phyloP scores from a whole-genome alignment of 2,888 invertebrate species.

The Epirrhoe alternata region DNA sequence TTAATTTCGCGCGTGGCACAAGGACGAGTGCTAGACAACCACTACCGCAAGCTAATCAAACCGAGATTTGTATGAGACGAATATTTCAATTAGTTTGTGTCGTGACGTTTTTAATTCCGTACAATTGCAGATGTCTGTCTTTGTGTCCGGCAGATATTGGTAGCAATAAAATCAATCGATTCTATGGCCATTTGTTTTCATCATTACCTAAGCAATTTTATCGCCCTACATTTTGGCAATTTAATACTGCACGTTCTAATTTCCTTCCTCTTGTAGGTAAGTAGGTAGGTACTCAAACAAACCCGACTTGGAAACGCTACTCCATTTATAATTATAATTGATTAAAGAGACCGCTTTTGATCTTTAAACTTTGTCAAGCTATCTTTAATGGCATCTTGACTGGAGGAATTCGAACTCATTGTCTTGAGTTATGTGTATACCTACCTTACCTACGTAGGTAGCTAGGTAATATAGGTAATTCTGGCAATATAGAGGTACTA shows the following conservation, averaged over 20 bases:
- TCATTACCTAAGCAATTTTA: background rate
- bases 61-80: constrained; percentile 61
- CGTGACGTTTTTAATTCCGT: constrained; percentile 56
- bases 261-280: constrained; percentile 26
- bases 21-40: constrained; percentile 6
- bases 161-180: constrained; percentile 44
- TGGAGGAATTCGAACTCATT: constrained; percentile 13
- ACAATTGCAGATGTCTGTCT: constrained; percentile 42
- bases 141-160: constrained; percentile 20
- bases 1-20: constrained; percentile 29
- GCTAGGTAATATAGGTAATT: too few relatives aligned
- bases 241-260: background rate
- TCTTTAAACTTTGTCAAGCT: constrained; percentile 1
- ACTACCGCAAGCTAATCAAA: constrained; percentile 49
- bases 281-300: constrained; percentile 1
- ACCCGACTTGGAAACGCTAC: constrained; percentile 4
- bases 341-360: constrained; percentile 26
- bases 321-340: constrained; percentile 2
- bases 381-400: constrained; percentile 11
- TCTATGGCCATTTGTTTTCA: constrained; percentile 26
- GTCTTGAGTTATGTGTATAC: background rate
- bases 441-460: background rate
- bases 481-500: too few relatives aligned
- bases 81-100: constrained; percentile 75
- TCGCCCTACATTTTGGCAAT: constrained; percentile 37